Evolutionary conservation across 2,797 vertebrate species (phyloP).

Genomic region (Sebastiscus albofasciatus): DNA sequence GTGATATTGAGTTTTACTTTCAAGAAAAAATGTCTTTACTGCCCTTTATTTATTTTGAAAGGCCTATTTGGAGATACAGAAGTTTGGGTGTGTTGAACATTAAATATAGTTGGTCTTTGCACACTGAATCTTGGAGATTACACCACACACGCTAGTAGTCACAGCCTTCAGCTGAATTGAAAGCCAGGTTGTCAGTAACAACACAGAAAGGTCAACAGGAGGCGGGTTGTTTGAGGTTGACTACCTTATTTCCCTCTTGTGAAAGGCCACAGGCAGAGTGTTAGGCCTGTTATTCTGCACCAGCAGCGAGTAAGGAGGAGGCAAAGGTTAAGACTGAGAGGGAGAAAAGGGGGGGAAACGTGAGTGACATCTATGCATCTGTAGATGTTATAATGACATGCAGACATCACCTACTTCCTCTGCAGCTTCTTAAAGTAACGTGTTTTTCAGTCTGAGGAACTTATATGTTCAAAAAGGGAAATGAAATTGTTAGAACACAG

Average conservation of each 20-base stretch:
- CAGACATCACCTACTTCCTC: conserved; percentile 8
- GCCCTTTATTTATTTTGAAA: background rate
- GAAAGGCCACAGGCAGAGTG: conserved; percentile 43
- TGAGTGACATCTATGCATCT: background rate
- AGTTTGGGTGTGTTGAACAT: background rate
- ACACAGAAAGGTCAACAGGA: conserved; percentile 62
- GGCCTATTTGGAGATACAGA: background rate
- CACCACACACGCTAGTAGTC: background rate
- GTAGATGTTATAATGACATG: background rate
- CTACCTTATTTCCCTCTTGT: conserved; percentile 45
- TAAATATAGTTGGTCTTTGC: background rate
- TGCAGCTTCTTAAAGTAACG: background rate
- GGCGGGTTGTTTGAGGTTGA: conserved; percentile 45
- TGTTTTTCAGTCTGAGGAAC: conserved; percentile 20
- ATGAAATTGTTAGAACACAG: conserved; percentile 23
- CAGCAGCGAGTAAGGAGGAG: background rate
- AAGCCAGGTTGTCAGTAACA: conserved; percentile 42
- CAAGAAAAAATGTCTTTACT: background rate
- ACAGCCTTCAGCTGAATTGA: conserved; percentile 17
- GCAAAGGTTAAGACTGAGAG: background rate
- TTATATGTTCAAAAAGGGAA: conserved; percentile 44
- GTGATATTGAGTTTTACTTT: background rate
- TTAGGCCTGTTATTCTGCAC: conserved; percentile 22
- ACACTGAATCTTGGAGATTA: background rate
- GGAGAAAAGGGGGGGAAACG: background rate